Percentiles rank a stretch among this genome's conserved stretches.
phyloP scores from a whole-genome alignment of 2,113 vertebrate genomes.

The Dasyurus viverrinus region DNA sequence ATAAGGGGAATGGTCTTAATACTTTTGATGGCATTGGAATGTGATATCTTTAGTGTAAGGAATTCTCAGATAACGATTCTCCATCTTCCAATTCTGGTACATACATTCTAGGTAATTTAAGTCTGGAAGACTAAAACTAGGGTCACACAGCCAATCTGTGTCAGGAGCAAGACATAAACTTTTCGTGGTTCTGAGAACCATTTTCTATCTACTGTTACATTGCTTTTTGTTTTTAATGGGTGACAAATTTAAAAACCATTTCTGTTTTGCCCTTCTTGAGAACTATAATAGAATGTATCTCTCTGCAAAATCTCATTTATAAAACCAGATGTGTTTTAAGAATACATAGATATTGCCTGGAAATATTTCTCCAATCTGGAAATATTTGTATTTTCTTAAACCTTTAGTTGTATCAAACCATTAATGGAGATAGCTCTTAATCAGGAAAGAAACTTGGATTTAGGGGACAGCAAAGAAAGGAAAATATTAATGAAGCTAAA shows the following conservation, averaged over 20 bases:
- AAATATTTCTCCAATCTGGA: not conserved
- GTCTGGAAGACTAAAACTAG: not conserved
- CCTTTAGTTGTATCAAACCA: not conserved
- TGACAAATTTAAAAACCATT: conserved; percentile 31
- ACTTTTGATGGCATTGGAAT: conserved; percentile 2
- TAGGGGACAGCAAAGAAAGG: not conserved
- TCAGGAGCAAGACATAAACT: not conserved
- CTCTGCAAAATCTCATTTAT: not conserved
- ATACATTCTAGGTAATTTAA: not conserved
- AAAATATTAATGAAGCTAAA: conserved; percentile 1
- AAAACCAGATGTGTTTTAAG: conserved; percentile 16
- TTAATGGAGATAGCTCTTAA: not conserved
- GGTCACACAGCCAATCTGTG: not conserved
- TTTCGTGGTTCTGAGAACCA: not conserved
- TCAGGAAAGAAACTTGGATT: not conserved
- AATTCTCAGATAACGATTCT: not conserved
- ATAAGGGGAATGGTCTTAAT: not conserved
- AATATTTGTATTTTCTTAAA: not conserved
- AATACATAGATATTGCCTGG: not conserved
- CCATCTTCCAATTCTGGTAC: not conserved
- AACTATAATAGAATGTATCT: not conserved
- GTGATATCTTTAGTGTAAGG: not conserved
- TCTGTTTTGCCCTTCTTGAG: not conserved
- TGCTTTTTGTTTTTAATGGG: not conserved
- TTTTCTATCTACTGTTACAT: not conserved